These are phyloP conservation scores for Drosophila imparisetae DNA, from an alignment of 2,888 invertebrate species.

Conservation along the genomic window DNA sequence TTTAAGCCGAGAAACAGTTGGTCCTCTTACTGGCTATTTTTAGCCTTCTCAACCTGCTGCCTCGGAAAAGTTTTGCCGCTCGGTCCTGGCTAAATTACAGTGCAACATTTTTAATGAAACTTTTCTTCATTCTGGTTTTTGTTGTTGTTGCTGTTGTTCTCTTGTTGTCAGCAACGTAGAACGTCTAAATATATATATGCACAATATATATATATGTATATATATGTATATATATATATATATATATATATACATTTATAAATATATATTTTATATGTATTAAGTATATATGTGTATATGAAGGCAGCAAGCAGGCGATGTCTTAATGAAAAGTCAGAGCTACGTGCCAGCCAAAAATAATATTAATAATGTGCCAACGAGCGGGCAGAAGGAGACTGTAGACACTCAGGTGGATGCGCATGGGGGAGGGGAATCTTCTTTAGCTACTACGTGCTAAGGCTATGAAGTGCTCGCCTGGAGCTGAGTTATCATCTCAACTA, in stretches of 20 bases:
- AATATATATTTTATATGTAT: not conserved
- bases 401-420: not conserved
- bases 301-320: conserved; percentile 49
- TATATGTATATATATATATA: not conserved
- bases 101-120: conserved; percentile 78
- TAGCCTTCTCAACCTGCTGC: conserved; percentile 41
- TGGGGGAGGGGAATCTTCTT: not conserved
- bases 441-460: conserved; percentile 39
- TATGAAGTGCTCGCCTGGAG: conserved; percentile 34
- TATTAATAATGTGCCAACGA: conserved; percentile 71
- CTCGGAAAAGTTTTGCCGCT: conserved; percentile 40
- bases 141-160: not conserved
- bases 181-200: conserved; percentile 22
- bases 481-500: conserved; percentile 25
- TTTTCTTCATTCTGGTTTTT: conserved; percentile 36
- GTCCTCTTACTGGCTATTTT: conserved; percentile 61
- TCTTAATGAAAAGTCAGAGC: conserved; percentile 74
- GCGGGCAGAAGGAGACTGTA: conserved; percentile 9
- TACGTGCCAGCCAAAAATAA: conserved; percentile 53
- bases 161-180: conserved; percentile 30
- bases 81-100: conserved; percentile 65
- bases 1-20: conserved; percentile 51
- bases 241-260: not conserved
- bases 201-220: not conserved
- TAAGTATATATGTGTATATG: conserved; percentile 1